Evolutionary conservation across 2,113 vertebrate species (phyloP).

Genomic region (Agelaius tricolor): DNA sequence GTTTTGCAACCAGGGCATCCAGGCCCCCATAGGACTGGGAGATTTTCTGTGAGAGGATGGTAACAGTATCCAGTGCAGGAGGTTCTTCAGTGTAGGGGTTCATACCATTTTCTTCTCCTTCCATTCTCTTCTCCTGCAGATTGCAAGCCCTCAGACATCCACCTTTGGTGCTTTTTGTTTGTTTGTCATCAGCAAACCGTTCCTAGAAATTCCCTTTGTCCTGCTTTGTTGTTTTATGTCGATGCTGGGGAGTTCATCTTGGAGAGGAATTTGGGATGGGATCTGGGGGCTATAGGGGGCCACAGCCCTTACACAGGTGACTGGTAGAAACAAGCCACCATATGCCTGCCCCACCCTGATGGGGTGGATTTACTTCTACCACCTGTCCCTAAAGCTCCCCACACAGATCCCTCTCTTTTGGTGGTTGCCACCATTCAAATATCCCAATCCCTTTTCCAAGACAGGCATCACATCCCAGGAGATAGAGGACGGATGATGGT

Average conservation of each 20-base stretch:
- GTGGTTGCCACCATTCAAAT: fast-evolving
- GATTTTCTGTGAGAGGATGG: not conserved
- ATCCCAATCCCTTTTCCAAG: not conserved
- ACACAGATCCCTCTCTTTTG: not conserved
- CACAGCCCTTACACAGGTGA: not conserved
- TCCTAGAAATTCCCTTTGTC: not conserved
- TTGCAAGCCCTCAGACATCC: not conserved
- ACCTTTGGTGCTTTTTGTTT: not conserved
- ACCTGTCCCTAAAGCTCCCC: not conserved
- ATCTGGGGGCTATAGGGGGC: not conserved
- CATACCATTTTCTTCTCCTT: not conserved
- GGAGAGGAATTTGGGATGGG: not conserved
- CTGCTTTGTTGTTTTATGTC: not conserved
- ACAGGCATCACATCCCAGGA: not conserved
- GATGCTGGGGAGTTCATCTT: not conserved
- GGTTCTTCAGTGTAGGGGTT: not conserved
- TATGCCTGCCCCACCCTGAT: not conserved
- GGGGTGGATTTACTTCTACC: not conserved
- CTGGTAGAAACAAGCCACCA: not conserved
- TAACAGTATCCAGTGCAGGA: not conserved
- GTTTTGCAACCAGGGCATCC: not conserved
- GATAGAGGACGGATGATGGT: not conserved
- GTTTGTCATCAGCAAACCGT: not conserved
- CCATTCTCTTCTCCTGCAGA: not conserved
- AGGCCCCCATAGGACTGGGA: not conserved